Conservation (phyloP, 1,140 invertebrate species). For the Achatina immaculata region DNA sequence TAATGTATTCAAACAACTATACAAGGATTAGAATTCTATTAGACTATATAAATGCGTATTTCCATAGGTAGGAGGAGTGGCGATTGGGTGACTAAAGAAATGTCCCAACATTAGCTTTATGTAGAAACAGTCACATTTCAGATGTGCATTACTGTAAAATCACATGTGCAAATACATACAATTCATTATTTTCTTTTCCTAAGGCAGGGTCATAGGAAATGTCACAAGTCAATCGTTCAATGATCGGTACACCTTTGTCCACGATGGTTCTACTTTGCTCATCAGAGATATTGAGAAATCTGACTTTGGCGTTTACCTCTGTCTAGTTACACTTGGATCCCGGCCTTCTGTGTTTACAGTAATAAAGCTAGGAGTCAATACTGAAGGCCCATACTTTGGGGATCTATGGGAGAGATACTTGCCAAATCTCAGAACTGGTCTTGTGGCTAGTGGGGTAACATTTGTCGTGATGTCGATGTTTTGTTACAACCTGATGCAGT, state of each 20-base stretch:
- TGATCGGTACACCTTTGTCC: neutral
- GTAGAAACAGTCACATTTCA: no score
- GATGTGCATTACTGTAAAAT: no score
- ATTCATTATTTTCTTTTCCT: neutral
- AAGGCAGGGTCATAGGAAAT: neutral
- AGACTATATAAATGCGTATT: no score
- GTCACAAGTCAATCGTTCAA: neutral
- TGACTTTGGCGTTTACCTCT: conserved; percentile 5
- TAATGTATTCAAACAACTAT: no score
- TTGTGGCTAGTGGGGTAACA: neutral
- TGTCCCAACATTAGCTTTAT: neutral
- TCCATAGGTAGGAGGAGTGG: no score
- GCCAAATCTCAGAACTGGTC: neutral
- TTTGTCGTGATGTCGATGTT: conserved; percentile 20
- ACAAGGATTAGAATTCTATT: no score
- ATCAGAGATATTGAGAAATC: neutral
- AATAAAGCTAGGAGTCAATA: conserved; percentile 12
- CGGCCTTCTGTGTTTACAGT: neutral
- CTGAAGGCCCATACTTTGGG: conserved; percentile 16
- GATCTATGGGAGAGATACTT: conserved; percentile 12
- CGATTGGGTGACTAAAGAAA: neutral
- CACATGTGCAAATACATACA: neutral
- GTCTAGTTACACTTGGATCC: neutral
- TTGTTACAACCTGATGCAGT: conserved; percentile 1
- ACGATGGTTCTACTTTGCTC: conserved; percentile 1